These are phyloP conservation scores for Siniperca obscura DNA, from an alignment of 2,797 vertebrate genomes.

Conservation along the genomic window DNA sequence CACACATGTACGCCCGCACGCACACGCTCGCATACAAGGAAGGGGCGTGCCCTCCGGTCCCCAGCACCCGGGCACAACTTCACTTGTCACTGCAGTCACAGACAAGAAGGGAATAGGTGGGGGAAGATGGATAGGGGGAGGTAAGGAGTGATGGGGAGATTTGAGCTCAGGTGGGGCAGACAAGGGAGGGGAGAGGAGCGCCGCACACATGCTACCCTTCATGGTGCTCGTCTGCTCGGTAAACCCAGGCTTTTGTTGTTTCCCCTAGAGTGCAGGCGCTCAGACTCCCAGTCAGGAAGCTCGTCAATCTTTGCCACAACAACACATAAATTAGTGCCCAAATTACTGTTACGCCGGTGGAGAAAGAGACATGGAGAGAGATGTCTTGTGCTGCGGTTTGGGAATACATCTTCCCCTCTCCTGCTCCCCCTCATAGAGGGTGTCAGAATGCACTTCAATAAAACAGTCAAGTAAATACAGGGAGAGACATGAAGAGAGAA, in stretches of 20 bases:
- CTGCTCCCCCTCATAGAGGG: conserved; percentile 72
- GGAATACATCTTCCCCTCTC: conserved; percentile 72
- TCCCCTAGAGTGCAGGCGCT: conserved; percentile 78
- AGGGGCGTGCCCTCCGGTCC: conserved; percentile 71
- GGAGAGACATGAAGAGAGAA: conserved; percentile 78
- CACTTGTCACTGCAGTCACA: conserved; percentile 73
- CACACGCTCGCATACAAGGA: conserved; percentile 40
- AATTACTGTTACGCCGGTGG: conserved; percentile 79
- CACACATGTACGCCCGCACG: conserved; percentile 23
- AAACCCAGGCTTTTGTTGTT: conserved; percentile 84
- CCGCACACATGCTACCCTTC: conserved; percentile 80
- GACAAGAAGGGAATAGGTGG: conserved; percentile 50
- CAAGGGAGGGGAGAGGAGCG: conserved; percentile 63
- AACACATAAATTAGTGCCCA: conserved; percentile 85
- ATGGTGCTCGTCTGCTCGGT: conserved; percentile 79
- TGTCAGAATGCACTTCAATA: conserved; percentile 85
- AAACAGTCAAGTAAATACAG: conserved; percentile 81
- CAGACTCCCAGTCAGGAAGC: conserved; percentile 83
- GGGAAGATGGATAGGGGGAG: conserved; percentile 57
- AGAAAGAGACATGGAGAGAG: conserved; percentile 69
- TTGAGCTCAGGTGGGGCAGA: conserved; percentile 77
- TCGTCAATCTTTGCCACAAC: conserved; percentile 85
- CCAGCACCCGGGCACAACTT: conserved; percentile 72
- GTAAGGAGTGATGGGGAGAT: conserved; percentile 62
- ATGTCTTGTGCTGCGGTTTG: conserved; percentile 73